Base-by-base conservation (phyloP, 2,113 vertebrate genomes). In the Rhinogobius similis region DNA sequence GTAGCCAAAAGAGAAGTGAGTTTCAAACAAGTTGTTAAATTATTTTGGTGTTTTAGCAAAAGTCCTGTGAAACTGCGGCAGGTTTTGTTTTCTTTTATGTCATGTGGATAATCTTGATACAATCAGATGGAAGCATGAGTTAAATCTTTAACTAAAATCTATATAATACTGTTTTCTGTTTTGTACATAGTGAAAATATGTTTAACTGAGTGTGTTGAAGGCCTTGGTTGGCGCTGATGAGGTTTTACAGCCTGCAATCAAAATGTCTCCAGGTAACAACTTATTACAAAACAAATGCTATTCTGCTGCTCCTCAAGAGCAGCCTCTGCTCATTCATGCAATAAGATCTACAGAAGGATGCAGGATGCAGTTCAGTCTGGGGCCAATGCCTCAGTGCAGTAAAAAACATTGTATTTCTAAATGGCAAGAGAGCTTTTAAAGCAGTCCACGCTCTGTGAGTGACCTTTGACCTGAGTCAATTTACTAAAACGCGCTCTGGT, bases 341-440 rank as follows among this genome's bases (percentile, higher is more conserved):
- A 86, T 82, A 82, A 69, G 68, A 83, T 90, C 87, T 90, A 90
- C 76, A 78, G 77, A 83, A 78, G 82, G 86, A 90, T 85, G 86
- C 83, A 78, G 76, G 84, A 87, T 86, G 82, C 83, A 86, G 83
- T 88, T 90, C 77, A 84, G 46, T 52, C 80, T 70, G 66, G 61
- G 68, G 69, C 65, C 75, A 75, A 74, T 78, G 82, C 74, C 73
- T 82, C 78, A 68, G 75, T 78, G 71, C 64, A 4, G 80, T 70
- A 76, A 84, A 82, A 88, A 88, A 83, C 73, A 73, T 62, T 59
- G 71, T 80, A 72, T 66, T 73, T 77, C 75, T 79, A 84, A 88
- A 90, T 84, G 76, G 85, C 81, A 87, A 78, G 69, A 85, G 72
- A 79, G 74, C 79, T 87, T 62, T 75, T 50, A 76, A 63, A 41